Evolutionary conservation across 2,113 vertebrate species (phyloP).

Genomic region (Epinephelus fuscoguttatus): DNA sequence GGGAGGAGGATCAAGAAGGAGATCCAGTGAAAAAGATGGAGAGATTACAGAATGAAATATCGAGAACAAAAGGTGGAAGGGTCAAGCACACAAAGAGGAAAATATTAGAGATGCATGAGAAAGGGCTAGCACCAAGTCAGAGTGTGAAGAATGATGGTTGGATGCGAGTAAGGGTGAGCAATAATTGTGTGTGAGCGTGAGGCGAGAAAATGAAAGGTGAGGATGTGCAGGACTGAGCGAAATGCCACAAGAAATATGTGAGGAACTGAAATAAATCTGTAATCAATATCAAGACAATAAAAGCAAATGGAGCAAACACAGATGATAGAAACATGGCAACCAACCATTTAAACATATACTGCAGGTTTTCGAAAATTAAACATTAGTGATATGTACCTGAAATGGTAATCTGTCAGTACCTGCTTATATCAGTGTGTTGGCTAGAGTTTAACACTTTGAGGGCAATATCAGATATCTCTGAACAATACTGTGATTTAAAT

Average conservation of each 20-base stretch:
- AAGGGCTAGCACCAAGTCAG: constrained; percentile 2
- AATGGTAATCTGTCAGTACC: background rate
- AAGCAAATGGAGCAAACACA: background rate
- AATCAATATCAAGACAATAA: background rate
- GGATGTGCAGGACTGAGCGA: background rate
- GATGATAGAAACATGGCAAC: background rate
- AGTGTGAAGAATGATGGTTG: constrained; percentile 24
- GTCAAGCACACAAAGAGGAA: constrained; percentile 19
- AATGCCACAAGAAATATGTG: background rate
- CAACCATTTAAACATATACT: background rate
- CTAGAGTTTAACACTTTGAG: background rate
- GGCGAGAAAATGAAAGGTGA: constrained; percentile 9
- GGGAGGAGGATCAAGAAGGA: constrained; percentile 8
- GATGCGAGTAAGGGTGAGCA: constrained; percentile 1
- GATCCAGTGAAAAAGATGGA: constrained; percentile 13
- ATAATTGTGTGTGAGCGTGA: constrained; percentile 19
- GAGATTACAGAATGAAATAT: constrained; percentile 32
- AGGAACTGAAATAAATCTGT: background rate
- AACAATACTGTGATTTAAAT: background rate
- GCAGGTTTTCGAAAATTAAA: background rate
- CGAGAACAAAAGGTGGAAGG: constrained; percentile 21
- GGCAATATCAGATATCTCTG: background rate
- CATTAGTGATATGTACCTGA: background rate
- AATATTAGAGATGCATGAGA: constrained; percentile 9
- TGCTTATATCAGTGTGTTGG: background rate